Percentiles rank a stretch among this genome's conserved stretches.
Conservation (phyloP, 2,888 invertebrate species). For the Himalopsyche japonica region DNA sequence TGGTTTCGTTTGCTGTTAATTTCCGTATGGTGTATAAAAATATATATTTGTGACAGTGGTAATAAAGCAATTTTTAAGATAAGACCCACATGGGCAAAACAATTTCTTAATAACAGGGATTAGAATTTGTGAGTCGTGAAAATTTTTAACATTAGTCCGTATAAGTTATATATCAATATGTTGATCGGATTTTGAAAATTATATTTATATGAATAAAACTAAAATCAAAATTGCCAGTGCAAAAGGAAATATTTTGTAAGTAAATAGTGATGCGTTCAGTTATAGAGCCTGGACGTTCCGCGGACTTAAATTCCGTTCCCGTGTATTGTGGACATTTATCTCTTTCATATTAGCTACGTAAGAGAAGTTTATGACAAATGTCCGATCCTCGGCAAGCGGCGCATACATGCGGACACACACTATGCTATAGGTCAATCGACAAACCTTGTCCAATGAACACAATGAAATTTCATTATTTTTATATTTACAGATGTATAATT, state of each 20-base stretch:
- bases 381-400: conserved; percentile 13
- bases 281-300: conserved; percentile 7
- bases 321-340: conserved; percentile 31
- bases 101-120: no score
- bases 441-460: background rate
- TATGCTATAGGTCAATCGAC: background rate
- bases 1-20: no score
- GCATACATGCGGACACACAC: conserved; percentile 13
- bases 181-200: no score
- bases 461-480: background rate
- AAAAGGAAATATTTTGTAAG: background rate
- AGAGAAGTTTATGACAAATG: conserved; percentile 40
- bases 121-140: no score
- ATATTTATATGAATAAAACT: no score
- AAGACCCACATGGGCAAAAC: no score
- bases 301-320: conserved; percentile 22
- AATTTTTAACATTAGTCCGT: no score
- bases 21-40: no score
- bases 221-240: background rate
- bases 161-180: no score
- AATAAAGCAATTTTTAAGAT: no score
- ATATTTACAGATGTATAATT: background rate
- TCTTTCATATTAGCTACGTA: conserved; percentile 32
- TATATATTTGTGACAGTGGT: no score
- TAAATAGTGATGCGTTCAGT: background rate